Conservation (phyloP, 2,797 vertebrate species). For the Enteromius anoplus region DNA sequence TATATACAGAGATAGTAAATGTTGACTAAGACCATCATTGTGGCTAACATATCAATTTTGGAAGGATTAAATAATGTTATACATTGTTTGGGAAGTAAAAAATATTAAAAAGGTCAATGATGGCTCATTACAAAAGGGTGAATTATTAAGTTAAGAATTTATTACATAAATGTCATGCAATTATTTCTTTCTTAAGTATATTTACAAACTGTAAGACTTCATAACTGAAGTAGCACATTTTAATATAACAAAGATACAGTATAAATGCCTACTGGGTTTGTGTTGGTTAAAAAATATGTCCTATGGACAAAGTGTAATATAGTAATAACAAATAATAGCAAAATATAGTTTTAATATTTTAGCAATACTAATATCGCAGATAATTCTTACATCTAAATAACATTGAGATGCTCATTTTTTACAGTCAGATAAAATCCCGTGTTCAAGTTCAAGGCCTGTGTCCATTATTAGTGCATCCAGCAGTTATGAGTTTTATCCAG, state of each 20-base stretch:
- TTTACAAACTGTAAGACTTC: background rate
- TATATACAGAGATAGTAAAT: background rate
- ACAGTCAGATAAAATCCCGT: background rate
- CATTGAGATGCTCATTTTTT: background rate
- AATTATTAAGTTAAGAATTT: background rate
- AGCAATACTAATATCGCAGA: background rate
- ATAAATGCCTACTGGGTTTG: background rate
- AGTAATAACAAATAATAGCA: background rate
- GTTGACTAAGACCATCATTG: background rate
- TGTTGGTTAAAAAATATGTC: background rate
- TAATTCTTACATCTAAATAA: background rate
- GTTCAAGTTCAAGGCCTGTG: slow-evolving; percentile 9
- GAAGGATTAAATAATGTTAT: background rate
- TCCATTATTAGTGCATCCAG: slow-evolving; percentile 5
- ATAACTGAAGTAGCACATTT: background rate
- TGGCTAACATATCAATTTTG: background rate
- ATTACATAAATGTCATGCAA: background rate
- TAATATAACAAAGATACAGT: background rate
- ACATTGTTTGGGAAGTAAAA: background rate
- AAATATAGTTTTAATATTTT: background rate
- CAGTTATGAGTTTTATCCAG: background rate
- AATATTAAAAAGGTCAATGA: background rate
- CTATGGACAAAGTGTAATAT: background rate
- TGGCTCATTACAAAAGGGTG: background rate
- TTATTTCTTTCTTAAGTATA: background rate